phyloP scores from a whole-genome alignment of 2,888 invertebrate genomes.

The Syritta pipiens region DNA sequence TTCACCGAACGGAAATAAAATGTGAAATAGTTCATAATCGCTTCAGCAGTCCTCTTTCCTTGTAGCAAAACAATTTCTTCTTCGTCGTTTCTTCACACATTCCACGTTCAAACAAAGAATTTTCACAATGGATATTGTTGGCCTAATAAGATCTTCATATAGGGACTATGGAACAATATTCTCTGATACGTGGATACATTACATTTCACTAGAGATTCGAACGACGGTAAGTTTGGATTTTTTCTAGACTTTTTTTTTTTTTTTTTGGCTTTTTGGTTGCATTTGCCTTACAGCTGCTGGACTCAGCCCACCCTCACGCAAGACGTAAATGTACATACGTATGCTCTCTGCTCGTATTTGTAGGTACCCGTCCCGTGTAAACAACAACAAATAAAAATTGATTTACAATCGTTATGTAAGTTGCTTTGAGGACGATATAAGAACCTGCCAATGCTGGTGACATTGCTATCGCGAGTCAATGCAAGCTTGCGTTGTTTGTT shows the following conservation, averaged over 20 bases:
- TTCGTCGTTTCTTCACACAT: constrained; percentile 26
- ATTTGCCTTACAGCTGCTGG: constrained; percentile 26
- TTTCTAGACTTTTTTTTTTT: constrained; percentile 3
- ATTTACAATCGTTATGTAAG: constrained; percentile 61
- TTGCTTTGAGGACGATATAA: constrained; percentile 37
- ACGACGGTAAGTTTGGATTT: constrained; percentile 79
- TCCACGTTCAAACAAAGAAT: constrained; percentile 32
- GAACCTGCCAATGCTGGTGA: constrained; percentile 42
- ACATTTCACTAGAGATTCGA: constrained; percentile 81
- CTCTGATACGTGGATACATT: constrained; percentile 80
- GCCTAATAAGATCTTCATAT: constrained; percentile 72
- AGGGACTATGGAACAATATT: constrained; percentile 75
- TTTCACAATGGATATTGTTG: constrained; percentile 74
- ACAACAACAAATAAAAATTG: constrained; percentile 44
- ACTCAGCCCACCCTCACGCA: constrained; percentile 26
- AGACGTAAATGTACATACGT: constrained; percentile 6
- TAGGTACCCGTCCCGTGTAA: no score
- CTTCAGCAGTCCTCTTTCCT: constrained; percentile 20
- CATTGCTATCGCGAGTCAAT: background rate
- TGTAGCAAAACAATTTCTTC: constrained; percentile 24
- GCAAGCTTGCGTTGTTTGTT: constrained; percentile 9
- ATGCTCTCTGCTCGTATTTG: background rate
- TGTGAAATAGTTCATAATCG: constrained; percentile 32
- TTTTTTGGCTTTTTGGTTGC: constrained; percentile 23
- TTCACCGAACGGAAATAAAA: constrained; percentile 31